Evolutionary conservation across 2,888 invertebrate species (phyloP).

Genomic region (Cephus pygmeus): DNA sequence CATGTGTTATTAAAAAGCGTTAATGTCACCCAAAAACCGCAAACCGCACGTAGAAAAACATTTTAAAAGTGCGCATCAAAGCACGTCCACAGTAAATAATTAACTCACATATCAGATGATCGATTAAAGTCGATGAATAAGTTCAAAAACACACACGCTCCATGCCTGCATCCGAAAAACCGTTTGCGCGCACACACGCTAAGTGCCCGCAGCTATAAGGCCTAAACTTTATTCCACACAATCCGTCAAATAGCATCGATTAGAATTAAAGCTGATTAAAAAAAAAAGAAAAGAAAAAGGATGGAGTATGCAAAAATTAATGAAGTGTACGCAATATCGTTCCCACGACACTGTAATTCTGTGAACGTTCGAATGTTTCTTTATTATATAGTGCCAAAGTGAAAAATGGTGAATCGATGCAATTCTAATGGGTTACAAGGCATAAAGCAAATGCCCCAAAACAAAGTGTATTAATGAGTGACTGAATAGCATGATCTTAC

Average conservation of each 20-base stretch:
- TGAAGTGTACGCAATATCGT: neutral
- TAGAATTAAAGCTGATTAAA: constrained; percentile 13
- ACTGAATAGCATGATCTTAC: constrained; percentile 27
- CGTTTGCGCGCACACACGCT: neutral
- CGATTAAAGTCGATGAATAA: neutral
- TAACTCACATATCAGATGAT: constrained; percentile 15
- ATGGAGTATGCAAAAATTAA: neutral
- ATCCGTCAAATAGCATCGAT: constrained; percentile 11
- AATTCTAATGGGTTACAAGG: constrained; percentile 12
- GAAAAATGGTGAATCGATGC: neutral
- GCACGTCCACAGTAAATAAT: neutral
- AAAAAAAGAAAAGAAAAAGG: neutral
- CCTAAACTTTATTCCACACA: neutral
- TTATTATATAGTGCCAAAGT: neutral
- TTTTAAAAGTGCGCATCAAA: neutral
- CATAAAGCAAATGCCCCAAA: constrained; percentile 8
- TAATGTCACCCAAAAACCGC: neutral
- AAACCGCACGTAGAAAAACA: neutral
- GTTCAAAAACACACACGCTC: neutral
- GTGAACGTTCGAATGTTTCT: neutral
- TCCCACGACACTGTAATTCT: neutral
- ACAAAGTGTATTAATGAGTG: constrained; percentile 24
- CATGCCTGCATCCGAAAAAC: constrained; percentile 7
- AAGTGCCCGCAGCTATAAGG: constrained; percentile 1
- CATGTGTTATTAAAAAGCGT: neutral